phyloP scores from a whole-genome alignment of 2,113 vertebrate species.

The Phylloscopus whistleri region DNA sequence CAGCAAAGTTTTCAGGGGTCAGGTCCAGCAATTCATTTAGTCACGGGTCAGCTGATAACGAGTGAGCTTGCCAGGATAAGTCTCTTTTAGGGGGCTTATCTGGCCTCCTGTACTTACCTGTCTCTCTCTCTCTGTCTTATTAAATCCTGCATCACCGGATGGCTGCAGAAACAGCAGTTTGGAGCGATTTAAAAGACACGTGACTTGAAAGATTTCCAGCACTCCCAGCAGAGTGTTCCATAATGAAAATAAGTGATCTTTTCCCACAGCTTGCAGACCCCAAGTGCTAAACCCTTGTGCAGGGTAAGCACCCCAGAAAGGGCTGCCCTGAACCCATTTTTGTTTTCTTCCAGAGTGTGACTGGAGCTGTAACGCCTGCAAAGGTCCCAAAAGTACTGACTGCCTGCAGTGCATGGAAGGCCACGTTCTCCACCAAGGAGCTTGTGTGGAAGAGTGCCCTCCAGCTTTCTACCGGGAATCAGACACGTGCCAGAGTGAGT shows the following conservation, averaged over 20 bases:
- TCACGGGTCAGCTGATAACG: slow-evolving; percentile 39
- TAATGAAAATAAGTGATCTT: background rate
- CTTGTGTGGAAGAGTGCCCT: slow-evolving; percentile 82
- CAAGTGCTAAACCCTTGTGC: background rate
- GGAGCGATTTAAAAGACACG: background rate
- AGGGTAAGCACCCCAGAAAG: background rate
- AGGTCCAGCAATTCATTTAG: slow-evolving; percentile 42
- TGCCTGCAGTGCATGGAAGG: slow-evolving; percentile 95
- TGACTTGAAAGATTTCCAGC: background rate
- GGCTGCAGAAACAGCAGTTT: background rate
- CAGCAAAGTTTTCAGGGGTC: slow-evolving; percentile 43
- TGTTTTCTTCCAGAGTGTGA: slow-evolving; percentile 84
- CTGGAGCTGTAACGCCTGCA: slow-evolving; percentile 91
- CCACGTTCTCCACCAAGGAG: slow-evolving; percentile 80
- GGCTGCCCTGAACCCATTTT: background rate
- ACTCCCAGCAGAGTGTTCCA: background rate
- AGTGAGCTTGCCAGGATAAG: slow-evolving; percentile 40
- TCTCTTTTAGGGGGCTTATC: background rate
- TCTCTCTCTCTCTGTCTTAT: background rate
- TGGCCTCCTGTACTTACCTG: slow-evolving; percentile 24
- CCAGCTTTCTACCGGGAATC: slow-evolving; percentile 74
- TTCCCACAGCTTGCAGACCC: background rate
- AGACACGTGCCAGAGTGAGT: slow-evolving; percentile 86
- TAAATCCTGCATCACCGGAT: background rate
- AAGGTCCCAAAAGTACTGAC: slow-evolving; percentile 82